These are phyloP conservation scores for Aphelocoma coerulescens DNA, from an alignment of 2,113 vertebrate genomes.

Conservation along the genomic window DNA sequence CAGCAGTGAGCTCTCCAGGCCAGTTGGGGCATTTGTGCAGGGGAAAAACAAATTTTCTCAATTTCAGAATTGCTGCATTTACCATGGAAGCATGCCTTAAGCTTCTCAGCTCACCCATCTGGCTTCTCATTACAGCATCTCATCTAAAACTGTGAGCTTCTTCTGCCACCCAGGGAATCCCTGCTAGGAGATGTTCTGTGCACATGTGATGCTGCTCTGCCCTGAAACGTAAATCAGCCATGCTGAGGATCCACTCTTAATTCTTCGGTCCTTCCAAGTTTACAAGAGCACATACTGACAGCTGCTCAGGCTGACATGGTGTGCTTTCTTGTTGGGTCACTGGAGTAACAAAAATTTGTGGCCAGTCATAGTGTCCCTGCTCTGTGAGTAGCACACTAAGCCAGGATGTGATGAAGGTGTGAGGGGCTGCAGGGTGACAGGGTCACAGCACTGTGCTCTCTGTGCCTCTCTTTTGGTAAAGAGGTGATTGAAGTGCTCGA, in stretches of 20 bases:
- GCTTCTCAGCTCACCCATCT: not conserved
- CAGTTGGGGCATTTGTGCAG: not conserved
- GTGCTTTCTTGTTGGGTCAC: not conserved
- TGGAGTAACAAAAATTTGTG: not conserved
- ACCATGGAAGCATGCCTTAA: not conserved
- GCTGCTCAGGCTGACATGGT: not conserved
- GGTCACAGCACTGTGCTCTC: rapidly evolving
- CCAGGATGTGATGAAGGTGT: not conserved
- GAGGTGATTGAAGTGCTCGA: not conserved
- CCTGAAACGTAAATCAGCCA: not conserved
- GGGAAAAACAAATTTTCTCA: not conserved
- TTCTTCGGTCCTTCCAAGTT: not conserved
- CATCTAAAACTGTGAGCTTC: not conserved
- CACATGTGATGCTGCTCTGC: not conserved
- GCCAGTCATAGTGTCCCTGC: not conserved
- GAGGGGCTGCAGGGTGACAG: not conserved
- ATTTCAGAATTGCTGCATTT: not conserved
- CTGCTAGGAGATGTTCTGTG: not conserved
- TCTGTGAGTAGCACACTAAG: not conserved
- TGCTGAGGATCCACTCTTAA: not conserved
- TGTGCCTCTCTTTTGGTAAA: not conserved
- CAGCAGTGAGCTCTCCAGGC: rapidly evolving
- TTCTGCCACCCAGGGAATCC: not conserved
- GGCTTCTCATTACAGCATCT: not conserved
- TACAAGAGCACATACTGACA: not conserved